Conservation (phyloP, 2,888 invertebrate genomes). For the Operophtera brumata region DNA sequence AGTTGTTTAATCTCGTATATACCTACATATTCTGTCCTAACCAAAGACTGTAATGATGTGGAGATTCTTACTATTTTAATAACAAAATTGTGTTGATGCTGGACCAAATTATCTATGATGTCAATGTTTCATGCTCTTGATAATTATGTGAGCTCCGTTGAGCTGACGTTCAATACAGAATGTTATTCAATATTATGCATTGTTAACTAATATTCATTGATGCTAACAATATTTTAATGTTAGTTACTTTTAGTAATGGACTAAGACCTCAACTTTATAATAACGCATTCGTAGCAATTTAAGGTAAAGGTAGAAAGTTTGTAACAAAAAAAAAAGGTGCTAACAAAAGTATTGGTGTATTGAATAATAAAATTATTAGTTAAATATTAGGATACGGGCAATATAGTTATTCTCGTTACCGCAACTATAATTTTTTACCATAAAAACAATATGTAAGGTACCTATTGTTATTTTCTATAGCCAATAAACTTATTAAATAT, state of each 20-base stretch:
- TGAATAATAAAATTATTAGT: constrained; percentile 52
- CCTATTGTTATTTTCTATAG: constrained; percentile 52
- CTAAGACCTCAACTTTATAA: constrained; percentile 65
- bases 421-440: constrained; percentile 69
- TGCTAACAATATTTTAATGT: constrained; percentile 51
- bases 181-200: constrained; percentile 36
- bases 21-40: constrained; percentile 66
- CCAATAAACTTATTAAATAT: constrained; percentile 67
- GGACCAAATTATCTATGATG: constrained; percentile 65
- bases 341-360: constrained; percentile 74
- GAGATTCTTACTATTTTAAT: constrained; percentile 56
- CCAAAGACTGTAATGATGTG: constrained; percentile 75
- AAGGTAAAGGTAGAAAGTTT: constrained; percentile 73
- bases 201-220: constrained; percentile 41
- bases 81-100: constrained; percentile 63
- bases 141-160: constrained; percentile 8
- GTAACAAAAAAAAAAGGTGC: constrained; percentile 76
- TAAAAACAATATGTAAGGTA: constrained; percentile 56
- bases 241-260: constrained; percentile 54
- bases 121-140: constrained; percentile 39
- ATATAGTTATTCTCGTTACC: constrained; percentile 65
- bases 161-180: constrained; percentile 5
- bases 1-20: constrained; percentile 60
- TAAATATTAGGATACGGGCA: constrained; percentile 60
- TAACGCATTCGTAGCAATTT: constrained; percentile 68